Evolutionary conservation across 2,113 vertebrate genomes (phyloP).

Genomic region (Eudyptes chrysolophus): DNA sequence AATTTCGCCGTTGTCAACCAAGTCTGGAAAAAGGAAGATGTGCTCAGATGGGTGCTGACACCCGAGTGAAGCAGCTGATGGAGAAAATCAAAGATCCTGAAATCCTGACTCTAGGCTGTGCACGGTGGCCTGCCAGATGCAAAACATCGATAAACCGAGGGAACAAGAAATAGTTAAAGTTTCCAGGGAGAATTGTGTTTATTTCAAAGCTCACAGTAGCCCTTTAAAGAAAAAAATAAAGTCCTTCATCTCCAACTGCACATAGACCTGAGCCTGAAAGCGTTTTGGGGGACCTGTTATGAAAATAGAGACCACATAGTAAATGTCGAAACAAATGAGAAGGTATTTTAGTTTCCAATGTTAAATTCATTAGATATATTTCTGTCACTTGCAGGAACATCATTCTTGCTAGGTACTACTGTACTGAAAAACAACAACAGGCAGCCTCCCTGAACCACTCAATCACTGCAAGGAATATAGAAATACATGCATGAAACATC

Average conservation of each 20-base stretch:
- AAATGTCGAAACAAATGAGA: background rate
- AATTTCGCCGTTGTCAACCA: background rate
- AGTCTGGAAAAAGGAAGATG: background rate
- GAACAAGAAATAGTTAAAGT: background rate
- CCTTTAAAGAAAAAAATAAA: background rate
- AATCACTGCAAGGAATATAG: background rate
- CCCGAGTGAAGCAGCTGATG: accelerated
- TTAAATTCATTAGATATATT: background rate
- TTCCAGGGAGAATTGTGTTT: background rate
- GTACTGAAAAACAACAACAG: background rate
- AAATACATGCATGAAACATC: background rate
- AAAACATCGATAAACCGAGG: background rate
- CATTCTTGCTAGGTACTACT: background rate
- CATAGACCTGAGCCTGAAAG: background rate
- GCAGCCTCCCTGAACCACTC: background rate
- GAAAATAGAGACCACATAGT: background rate
- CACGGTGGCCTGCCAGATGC: background rate
- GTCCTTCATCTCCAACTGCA: background rate
- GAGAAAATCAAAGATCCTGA: background rate
- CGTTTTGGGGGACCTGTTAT: background rate
- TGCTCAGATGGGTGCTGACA: background rate
- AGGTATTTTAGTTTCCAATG: background rate
- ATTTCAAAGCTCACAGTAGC: background rate
- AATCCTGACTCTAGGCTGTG: background rate
- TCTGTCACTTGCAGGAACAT: background rate